Evolutionary conservation across 64 coral and sea anemone genomes (phyloP), one percentile per base, ranked within the genome.

Genomic region (Actinia equina): DNA sequence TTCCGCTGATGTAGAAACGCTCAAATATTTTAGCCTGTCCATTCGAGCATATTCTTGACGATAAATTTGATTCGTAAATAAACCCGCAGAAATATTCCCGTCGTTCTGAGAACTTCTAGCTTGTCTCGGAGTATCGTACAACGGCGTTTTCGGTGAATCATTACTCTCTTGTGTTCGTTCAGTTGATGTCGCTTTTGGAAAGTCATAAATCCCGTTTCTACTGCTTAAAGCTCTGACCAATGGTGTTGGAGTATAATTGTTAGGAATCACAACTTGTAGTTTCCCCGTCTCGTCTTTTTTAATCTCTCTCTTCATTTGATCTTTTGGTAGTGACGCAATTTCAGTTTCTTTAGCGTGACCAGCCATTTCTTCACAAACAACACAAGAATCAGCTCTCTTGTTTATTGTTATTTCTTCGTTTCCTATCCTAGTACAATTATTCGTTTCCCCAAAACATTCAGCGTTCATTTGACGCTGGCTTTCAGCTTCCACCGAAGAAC

Each of bases 341-440:
- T 74, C 69, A 25, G 69, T 74, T 74, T 74, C 69, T 41, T 41
- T 74, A 30, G 27, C 26, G 23, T 74, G 69, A 74, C 10, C 2
- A 26, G 26, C 26, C 78, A 81, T 81, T 23, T 81, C 78, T 81
- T 81, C 78, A 52, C 52, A 81, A 74, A 74, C 27, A 65, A 65
- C 20, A 20, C 19, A 10, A 14, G 69, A 26, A 74, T 74, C 69
- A 74, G 69, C 69, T 74, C 13, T 30, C 6, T 74, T 15, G 26
- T 18, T 30, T 16, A 41, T 30, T 30, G 12, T 37, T 1, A 2
- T 42, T 15, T n/a, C 10, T 27, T 74, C 69, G 20, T 27, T 74
- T 41, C 14, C 69, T 74, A 74, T 12, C 11, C 13, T 74, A 13
- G 6, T 30, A 6, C 10, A 1, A 1, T 41, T 15, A 25, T 30